Conservation (phyloP, 2,113 vertebrate species). For the Oplegnathus fasciatus region DNA sequence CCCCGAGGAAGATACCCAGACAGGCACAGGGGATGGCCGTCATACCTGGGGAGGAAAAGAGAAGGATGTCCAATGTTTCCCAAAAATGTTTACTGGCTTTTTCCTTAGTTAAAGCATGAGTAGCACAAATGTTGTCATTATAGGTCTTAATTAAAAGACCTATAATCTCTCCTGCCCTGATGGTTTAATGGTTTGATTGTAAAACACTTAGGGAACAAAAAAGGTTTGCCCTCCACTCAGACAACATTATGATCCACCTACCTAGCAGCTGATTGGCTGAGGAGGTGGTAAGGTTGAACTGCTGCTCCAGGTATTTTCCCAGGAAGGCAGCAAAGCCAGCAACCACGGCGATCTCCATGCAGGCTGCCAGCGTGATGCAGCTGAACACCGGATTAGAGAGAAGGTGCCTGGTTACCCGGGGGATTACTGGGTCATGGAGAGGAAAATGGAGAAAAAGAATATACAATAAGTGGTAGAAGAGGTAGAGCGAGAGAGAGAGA, state of each 20-base stretch:
- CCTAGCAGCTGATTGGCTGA: conserved; percentile 87
- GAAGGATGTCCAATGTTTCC: not conserved
- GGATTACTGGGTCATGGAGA: conserved; percentile 74
- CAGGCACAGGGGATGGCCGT: conserved; percentile 86
- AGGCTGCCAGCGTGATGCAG: conserved; percentile 84
- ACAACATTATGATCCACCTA: conserved; percentile 41
- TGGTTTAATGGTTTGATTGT: not conserved
- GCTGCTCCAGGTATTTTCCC: conserved; percentile 86
- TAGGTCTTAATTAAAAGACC: no score
- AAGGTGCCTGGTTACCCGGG: conserved; percentile 83
- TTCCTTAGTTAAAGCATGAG: no score
- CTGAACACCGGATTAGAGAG: conserved; percentile 86
- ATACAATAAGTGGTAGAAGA: no score
- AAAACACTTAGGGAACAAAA: not conserved
- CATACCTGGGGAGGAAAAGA: conserved; percentile 75
- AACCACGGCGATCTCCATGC: conserved; percentile 86
- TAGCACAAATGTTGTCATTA: not conserved
- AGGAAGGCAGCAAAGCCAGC: conserved; percentile 85
- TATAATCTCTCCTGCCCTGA: not conserved
- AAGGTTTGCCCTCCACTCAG: not conserved
- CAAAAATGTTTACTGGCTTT: not conserved
- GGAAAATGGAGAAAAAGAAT: conserved; percentile 1
- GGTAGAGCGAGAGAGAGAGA: not conserved
- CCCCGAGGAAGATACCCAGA: conserved; percentile 85
- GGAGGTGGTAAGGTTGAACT: conserved; percentile 86